These are phyloP conservation scores for Galagoides demidoff DNA, from an alignment of 2,797 vertebrate species.

Conservation along the genomic window DNA sequence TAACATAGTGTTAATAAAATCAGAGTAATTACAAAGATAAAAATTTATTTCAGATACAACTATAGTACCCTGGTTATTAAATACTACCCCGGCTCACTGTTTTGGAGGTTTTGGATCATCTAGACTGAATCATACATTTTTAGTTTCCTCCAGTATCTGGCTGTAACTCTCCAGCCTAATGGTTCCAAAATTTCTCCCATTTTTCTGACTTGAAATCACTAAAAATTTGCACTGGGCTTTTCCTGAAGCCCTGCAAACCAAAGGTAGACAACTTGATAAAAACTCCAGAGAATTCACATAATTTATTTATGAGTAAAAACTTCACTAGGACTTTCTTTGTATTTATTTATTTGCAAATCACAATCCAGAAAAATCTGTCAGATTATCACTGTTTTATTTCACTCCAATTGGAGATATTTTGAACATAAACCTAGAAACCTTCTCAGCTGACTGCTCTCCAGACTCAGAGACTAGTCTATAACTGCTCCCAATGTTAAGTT, in stretches of 20 bases:
- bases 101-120: not conserved
- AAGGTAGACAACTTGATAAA: not conserved
- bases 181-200: not conserved
- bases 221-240: not conserved
- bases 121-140: not conserved
- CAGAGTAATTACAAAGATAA: not conserved
- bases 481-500: not conserved
- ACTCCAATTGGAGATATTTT: not conserved
- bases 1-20: not conserved
- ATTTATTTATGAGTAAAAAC: not conserved
- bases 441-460: not conserved
- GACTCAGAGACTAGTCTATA: not conserved
- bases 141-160: not conserved
- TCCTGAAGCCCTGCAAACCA: not conserved
- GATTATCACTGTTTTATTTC: not conserved
- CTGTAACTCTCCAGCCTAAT: not conserved
- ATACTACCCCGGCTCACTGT: not conserved
- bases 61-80: not conserved
- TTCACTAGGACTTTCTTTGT: not conserved
- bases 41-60: not conserved
- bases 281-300: not conserved
- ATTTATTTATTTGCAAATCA: not conserved
- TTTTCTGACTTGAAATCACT: not conserved
- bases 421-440: not conserved
- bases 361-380: not conserved